Base-by-base conservation (phyloP, 2,113 vertebrate species). In the Proteles cristata region DNA sequence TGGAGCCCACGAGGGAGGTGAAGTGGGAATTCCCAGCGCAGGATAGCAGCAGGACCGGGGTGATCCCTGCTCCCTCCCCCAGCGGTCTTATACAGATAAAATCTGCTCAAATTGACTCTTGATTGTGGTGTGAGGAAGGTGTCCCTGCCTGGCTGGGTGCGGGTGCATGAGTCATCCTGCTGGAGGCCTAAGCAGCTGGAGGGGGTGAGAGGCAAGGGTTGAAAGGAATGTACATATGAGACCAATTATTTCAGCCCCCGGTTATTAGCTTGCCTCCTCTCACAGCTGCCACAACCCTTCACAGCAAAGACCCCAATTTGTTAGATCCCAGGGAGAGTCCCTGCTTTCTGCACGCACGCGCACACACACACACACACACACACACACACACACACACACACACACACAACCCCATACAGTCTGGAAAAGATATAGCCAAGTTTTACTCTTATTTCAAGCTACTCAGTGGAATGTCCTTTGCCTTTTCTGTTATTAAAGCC, bases 221-320 rank as follows among this genome's bases (percentile, higher is more conserved):
- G 28, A 50, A 77, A n/a, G 58, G 43, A 50, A 2, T 14, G 6
- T 12, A 74, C 7, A 7, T 45, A 45, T 45, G 92, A 97, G 96
- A 96, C 97, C 94, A 94, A 93, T 97, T 97, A 96, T 93, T 88
- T 79, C 15, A 93, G 53, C 89, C 63, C 74, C 87, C 43, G 1
- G 12, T 93, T 86, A 92, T 45, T 85, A 55, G 28, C 55, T 66
- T 21, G 55, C 68, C 76, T 94, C 74, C 83, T 96, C 48, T 88
- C 77, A 50, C 66, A 74, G 87, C 87, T 81, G 87, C 84, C 81
- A 43, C 21, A 90, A 45, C 61, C 93, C 58, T n/a, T 92, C 25
- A 0, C 74, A 55, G 39, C n/a, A 85, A 85, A 97, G 69, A 66
- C 76, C 81, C 94, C 94, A 86, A 76, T 90, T 90, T 97, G 90